Evolutionary conservation across 2,113 vertebrate genomes (phyloP).

Genomic region (Platysternon megacephalum): DNA sequence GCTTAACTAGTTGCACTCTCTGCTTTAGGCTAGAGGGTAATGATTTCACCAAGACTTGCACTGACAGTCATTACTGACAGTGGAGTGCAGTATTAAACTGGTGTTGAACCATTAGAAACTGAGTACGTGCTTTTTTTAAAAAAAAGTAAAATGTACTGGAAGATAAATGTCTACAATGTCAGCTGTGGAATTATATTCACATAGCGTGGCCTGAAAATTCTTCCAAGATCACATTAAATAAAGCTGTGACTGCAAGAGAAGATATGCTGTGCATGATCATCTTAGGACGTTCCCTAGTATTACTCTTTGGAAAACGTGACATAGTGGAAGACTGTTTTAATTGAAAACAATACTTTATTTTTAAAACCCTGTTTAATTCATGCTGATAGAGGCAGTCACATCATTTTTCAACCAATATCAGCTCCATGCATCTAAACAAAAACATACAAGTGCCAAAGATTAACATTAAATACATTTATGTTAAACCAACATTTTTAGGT

Average conservation of each 20-base stretch:
- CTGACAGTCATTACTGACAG: not conserved
- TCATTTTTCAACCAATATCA: not conserved
- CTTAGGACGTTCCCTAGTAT: not conserved
- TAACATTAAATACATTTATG: not conserved
- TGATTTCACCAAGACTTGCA: not conserved
- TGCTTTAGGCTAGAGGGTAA: not conserved
- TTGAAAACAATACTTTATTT: not conserved
- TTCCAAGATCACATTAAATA: not conserved
- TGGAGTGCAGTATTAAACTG: not conserved
- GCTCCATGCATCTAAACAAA: not conserved
- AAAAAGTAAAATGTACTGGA: not conserved
- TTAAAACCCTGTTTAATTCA: not conserved
- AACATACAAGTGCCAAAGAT: not conserved
- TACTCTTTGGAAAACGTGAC: conserved; percentile 9
- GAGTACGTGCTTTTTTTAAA: not conserved
- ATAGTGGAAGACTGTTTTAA: not conserved
- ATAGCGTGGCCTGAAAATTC: not conserved
- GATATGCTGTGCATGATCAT: not conserved
- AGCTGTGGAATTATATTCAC: not conserved
- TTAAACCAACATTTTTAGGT: not conserved
- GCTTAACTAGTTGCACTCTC: not conserved
- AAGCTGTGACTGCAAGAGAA: not conserved
- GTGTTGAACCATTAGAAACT: not conserved
- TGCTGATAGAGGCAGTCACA: not conserved
- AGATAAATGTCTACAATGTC: not conserved